A percentile compares a stretch with the other conserved stretches of the same genome.
Conservation (phyloP, 1,140 invertebrate species). For the Drosophila triauraria region DNA sequence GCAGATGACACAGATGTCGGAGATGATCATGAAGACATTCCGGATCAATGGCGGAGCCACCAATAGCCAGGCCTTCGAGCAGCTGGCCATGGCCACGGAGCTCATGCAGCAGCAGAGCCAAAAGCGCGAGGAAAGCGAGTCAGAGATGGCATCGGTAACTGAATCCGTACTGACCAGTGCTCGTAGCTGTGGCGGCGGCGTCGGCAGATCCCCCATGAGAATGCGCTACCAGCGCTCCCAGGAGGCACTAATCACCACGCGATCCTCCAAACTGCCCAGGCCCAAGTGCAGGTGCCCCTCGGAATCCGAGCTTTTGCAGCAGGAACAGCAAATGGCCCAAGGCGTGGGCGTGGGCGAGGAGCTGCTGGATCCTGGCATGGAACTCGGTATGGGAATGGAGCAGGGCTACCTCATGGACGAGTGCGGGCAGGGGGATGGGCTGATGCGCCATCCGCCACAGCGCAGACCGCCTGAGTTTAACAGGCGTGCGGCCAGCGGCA, state of each 20-base stretch:
- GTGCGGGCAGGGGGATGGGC: conserved; percentile 67
- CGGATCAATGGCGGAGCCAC: conserved; percentile 54
- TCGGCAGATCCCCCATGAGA: neutral
- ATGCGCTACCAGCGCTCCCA: conserved; percentile 19
- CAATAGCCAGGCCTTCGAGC: conserved; percentile 54
- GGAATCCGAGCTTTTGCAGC: conserved; percentile 11
- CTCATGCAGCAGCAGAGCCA: conserved; percentile 35
- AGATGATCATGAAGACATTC: conserved; percentile 69
- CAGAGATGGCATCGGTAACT: conserved; percentile 16
- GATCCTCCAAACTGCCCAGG: conserved; percentile 12
- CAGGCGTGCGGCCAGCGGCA: conserved; percentile 50
- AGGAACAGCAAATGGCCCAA: conserved; percentile 8
- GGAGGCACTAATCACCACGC: conserved; percentile 11
- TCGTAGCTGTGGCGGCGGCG: conserved; percentile 16
- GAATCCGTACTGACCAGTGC: conserved; percentile 26
- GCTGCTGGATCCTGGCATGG: neutral
- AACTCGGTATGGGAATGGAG: conserved; percentile 4
- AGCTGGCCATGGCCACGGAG: conserved; percentile 45
- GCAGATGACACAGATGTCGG: conserved; percentile 72
- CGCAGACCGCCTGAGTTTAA: conserved; percentile 26
- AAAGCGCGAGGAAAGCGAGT: neutral
- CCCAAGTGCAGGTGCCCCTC: conserved; percentile 63
- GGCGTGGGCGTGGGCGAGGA: neutral
- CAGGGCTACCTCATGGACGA: conserved; percentile 45
- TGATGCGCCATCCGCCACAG: conserved; percentile 57